Percentiles rank a stretch among this genome's conserved stretches.
Conservation (phyloP, 2,113 vertebrate species). For the Nipponia nippon region DNA sequence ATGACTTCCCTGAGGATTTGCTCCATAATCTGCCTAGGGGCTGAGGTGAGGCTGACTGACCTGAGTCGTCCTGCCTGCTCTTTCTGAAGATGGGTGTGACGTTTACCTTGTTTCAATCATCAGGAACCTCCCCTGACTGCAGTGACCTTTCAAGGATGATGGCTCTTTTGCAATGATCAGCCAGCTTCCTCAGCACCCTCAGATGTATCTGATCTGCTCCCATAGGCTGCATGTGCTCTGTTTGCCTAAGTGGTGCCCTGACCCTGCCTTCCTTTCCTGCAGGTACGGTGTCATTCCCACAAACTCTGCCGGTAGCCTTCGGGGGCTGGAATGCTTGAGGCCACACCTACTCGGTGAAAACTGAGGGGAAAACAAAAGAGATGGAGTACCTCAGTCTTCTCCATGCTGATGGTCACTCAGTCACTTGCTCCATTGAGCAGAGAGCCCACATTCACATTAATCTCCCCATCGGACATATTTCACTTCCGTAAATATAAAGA, state of each 20-base stretch:
- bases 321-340: neutral
- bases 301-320: neutral
- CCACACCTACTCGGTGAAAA: neutral
- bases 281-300: neutral
- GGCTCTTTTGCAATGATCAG: neutral
- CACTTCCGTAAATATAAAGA: neutral
- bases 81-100: neutral
- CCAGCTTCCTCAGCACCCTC: neutral
- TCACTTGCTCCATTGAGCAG: neutral
- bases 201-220: neutral
- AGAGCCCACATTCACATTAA: neutral
- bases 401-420: neutral
- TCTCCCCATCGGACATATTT: neutral
- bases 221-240: neutral
- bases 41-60: neutral
- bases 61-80: neutral
- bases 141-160: neutral
- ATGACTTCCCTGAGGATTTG: neutral
- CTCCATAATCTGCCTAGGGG: neutral
- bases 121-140: neutral
- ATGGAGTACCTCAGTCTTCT: neutral
- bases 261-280: neutral
- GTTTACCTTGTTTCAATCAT: neutral
- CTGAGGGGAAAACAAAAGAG: neutral
- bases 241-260: neutral